Evolutionary conservation across 2,797 vertebrate species (phyloP), one percentile per base, ranked within the genome.

Genomic region (Todus mexicanus): DNA sequence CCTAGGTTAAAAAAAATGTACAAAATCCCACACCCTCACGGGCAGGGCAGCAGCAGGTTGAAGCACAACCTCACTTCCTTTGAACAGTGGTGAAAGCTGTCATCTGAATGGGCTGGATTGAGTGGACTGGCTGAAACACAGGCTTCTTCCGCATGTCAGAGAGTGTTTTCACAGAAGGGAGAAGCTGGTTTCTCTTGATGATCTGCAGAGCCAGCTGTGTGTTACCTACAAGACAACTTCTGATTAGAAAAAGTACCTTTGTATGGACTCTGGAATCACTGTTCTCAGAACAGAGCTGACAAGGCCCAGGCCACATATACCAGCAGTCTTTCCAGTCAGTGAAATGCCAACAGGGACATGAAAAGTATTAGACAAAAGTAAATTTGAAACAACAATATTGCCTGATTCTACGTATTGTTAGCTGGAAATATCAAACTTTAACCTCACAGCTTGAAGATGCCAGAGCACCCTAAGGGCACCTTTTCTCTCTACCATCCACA

Each of bases 121-220:
- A 98, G 93, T 99, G 98, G 25, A 98, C 96, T 3, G 98, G 95
- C 95, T 98, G 98, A 85, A 98, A 98, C 38, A 98, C 91, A 2
- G 98, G 96, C 93, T 99, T 99, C 98, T 99, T 99, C 87, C 98
- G 97, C 72, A 98, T 96, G 78, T 99, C 99, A 0, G 98, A 98
- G 59, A 98, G 97, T 8, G 98, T 98, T 92, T 98, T 98, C 69
- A 97, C 94, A 2, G 98, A 96, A 16, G 99, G 99, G 69, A 99
- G 98, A 68, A 99, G 98, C 97, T 99, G 99, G 96, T 99, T 99
- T 91, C 99, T 97, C 97, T 99, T 99, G 98, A 99, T 99, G 97
- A 99, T 99, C 98, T 99, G 99, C 93, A 99, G 95, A n/a, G 99
- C 99, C 97, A 99, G 98, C 96, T 99, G 99, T 1, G 99, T 99